Conservation (phyloP, 2,888 invertebrate genomes). For the Diarsia dahlii region DNA sequence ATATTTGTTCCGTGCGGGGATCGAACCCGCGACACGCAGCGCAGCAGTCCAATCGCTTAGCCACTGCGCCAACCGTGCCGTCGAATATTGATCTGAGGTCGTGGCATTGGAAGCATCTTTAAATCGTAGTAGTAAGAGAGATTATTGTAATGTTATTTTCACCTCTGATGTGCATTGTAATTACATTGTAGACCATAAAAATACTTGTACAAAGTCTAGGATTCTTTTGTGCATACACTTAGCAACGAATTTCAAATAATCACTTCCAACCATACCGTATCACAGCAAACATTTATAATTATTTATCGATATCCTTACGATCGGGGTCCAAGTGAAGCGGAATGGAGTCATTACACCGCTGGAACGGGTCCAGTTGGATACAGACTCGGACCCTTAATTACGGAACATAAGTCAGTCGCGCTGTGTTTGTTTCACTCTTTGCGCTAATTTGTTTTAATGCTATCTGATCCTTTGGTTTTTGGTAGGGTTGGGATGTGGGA, state of each 20-base stretch:
- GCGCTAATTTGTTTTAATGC: slow-evolving; percentile 84
- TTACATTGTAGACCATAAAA: background rate
- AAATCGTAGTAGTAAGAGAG: background rate
- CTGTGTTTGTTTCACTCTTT: slow-evolving; percentile 80
- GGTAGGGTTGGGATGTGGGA: slow-evolving; percentile 52
- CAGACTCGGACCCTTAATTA: slow-evolving; percentile 82
- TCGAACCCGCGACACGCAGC: no score
- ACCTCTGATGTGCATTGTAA: background rate
- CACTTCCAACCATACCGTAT: slow-evolving; percentile 23
- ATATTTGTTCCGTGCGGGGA: no score
- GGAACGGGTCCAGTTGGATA: slow-evolving; percentile 52
- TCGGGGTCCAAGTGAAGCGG: slow-evolving; percentile 32
- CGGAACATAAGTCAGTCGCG: slow-evolving; percentile 82
- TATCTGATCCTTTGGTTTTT: slow-evolving; percentile 76
- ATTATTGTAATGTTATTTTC: background rate
- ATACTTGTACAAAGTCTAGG: background rate
- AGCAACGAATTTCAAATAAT: slow-evolving; percentile 24
- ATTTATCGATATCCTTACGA: slow-evolving; percentile 59
- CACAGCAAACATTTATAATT: slow-evolving; percentile 46
- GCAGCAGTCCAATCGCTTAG: no score
- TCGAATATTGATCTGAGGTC: no score
- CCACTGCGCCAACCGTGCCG: no score
- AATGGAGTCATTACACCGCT: slow-evolving; percentile 66
- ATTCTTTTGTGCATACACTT: background rate
- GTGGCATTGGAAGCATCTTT: background rate